Percentiles rank a stretch among this genome's conserved stretches.
Conservation (phyloP, 2,797 vertebrate genomes). For the Oryzias dopingdopingensis region DNA sequence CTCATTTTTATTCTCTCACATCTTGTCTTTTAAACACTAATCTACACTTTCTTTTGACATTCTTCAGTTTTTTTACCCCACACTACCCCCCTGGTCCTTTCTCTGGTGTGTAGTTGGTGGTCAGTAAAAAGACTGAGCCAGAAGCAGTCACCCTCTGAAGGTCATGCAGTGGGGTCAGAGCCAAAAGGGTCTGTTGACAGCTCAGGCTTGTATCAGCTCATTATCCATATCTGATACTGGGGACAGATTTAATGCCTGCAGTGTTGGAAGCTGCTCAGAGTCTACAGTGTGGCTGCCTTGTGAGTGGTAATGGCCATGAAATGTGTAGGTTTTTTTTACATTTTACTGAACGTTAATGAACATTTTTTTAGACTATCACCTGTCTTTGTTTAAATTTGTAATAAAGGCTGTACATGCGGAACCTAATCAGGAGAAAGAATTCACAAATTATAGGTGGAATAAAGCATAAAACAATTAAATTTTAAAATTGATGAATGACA, state of each 20-base stretch:
- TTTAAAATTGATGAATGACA: too few relatives aligned
- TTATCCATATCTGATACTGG: conserved; percentile 62
- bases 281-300: conserved; percentile 33
- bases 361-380: neutral
- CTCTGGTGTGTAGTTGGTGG: conserved; percentile 45
- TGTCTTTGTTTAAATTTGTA: neutral
- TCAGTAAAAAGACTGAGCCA: conserved; percentile 46
- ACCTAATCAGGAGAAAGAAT: too few relatives aligned
- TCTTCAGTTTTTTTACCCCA: conserved; percentile 1
- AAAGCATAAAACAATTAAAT: too few relatives aligned
- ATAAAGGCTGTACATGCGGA: too few relatives aligned
- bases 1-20: neutral
- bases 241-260: conserved; percentile 66
- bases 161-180: conserved; percentile 57
- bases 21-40: conserved; percentile 4
- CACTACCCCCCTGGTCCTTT: neutral
- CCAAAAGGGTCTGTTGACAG: conserved; percentile 59
- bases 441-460: too few relatives aligned
- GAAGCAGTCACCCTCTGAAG: conserved; percentile 43
- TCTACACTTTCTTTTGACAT: conserved; percentile 5
- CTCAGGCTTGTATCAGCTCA: conserved; percentile 43
- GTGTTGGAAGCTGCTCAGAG: conserved; percentile 36
- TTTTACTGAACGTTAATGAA: neutral
- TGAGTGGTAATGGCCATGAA: conserved; percentile 19
- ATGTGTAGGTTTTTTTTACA: conserved; percentile 3